A percentile compares a stretch with the other conserved stretches of the same genome.
Evolutionary conservation across 2,797 vertebrate genomes (phyloP).

Genomic region (Acipenser oxyrinchus): DNA sequence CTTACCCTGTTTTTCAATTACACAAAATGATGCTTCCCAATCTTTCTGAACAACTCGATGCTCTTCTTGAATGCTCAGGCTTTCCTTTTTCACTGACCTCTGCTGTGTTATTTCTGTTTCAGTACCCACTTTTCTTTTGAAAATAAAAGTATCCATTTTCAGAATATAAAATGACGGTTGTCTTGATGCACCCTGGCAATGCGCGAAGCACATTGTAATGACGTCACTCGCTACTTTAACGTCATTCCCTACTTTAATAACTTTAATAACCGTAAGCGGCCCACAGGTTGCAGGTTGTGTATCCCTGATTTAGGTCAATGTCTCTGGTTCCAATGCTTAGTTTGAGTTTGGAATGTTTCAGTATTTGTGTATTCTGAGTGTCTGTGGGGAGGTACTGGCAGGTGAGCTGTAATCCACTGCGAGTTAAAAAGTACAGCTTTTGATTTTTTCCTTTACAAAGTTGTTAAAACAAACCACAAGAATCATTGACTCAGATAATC

Average conservation of each 20-base stretch:
- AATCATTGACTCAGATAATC: too few relatives aligned
- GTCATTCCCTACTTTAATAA: neutral
- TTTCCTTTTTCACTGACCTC: neutral
- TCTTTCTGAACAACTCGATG: neutral
- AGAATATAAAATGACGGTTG: neutral
- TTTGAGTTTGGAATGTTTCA: too few relatives aligned
- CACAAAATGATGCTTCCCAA: neutral
- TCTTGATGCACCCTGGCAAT: neutral
- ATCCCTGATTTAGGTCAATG: too few relatives aligned
- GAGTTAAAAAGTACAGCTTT: too few relatives aligned
- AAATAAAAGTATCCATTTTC: constrained; percentile 1
- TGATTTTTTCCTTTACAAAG: too few relatives aligned
- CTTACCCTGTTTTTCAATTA: neutral
- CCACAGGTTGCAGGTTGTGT: too few relatives aligned
- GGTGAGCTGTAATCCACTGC: too few relatives aligned
- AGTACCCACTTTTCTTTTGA: neutral
- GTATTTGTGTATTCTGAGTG: too few relatives aligned
- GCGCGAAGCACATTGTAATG: neutral
- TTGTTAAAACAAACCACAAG: too few relatives aligned
- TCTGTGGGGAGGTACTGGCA: too few relatives aligned
- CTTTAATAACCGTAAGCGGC: neutral
- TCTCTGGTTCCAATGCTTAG: too few relatives aligned
- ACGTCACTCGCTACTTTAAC: neutral
- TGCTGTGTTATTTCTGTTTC: neutral
- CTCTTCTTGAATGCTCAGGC: neutral